These are phyloP conservation scores for Platygyra sinensis DNA, from an alignment of 64 coral and sea anemone species.

Conservation along the genomic window DNA sequence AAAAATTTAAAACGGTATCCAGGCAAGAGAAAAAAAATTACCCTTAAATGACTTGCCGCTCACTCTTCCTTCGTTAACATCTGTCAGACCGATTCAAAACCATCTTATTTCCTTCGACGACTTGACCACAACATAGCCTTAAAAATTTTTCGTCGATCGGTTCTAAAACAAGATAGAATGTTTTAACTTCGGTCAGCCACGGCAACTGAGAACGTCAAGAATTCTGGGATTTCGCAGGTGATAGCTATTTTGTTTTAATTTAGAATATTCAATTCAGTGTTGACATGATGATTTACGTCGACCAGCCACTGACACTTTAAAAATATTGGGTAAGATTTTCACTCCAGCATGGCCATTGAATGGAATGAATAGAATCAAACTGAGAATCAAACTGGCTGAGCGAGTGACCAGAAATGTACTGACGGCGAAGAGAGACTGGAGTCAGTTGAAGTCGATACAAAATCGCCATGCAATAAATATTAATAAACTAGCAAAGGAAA, in stretches of 20 bases:
- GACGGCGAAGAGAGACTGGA: background rate
- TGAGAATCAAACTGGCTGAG: too few species aligned
- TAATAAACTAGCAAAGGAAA: conserved; percentile 8
- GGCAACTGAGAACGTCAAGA: background rate
- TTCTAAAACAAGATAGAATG: background rate
- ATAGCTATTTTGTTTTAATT: conserved; percentile 16
- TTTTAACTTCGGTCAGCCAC: conserved; percentile 12
- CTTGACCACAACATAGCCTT: background rate
- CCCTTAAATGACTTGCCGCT: too few species aligned
- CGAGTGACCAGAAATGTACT: too few species aligned
- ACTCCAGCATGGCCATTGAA: too few species aligned
- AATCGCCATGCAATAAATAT: conserved; percentile 1
- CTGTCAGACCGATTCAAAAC: too few species aligned
- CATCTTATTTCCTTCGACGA: background rate
- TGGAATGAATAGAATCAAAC: too few species aligned
- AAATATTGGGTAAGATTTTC: too few species aligned
- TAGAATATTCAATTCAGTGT: conserved; percentile 17
- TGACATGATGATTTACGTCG: background rate
- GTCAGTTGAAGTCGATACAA: background rate
- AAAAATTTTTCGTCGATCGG: background rate
- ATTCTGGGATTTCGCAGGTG: conserved; percentile 43
- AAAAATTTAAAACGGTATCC: conserved; percentile 27
- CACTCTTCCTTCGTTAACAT: too few species aligned
- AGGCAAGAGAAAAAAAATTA: background rate
- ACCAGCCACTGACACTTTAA: background rate